Base-by-base conservation (phyloP, 1,140 invertebrate species). In the Eciton burchellii region DNA sequence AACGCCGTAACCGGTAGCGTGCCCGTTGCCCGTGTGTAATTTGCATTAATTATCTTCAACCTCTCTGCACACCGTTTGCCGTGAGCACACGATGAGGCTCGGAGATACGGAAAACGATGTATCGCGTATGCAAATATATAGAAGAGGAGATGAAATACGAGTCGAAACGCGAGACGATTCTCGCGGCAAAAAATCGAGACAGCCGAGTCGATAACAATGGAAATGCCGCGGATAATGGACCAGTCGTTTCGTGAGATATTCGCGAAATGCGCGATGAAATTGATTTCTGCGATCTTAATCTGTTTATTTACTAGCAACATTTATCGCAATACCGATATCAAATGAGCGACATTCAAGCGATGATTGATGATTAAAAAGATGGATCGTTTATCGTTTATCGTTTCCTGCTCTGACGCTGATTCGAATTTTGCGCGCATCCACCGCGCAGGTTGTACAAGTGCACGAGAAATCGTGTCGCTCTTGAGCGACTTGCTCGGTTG, bases 31-130 rank as follows among this genome's bases (percentile, higher is more conserved):
- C 81, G 70, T 89, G 77, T 88, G 88, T 90, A 91, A 90, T 91
- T 89, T 91, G 88, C 90, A 91, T 91, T 90, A 89, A 91, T 91
- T 90, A 91, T 91, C 87, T 89, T 85, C 88, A 90, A 87, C 84
- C 86, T 87, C 63, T 70, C 82, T 60, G 82, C 81, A 70, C 63
- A 54, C 57, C 73, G 82, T 86, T 88, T 82, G 85, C 84, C 86
- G 70, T 83, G 56, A 81, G 82, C 76, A 68, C 60, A 82, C 65
- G 83, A 70, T 81, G 63, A 81, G 77, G 76, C 66, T 47, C 68
- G 54, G 43, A 77, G 73, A 83, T 68, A 81, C 68, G 77, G 77
- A 77, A 77, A 83, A 79, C 74, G 62, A 82, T 76, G 63, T 66
- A 83, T 66, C 81, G 72, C 59, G 60, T 77, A 74, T 72, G 72